Evolutionary conservation across 2,113 vertebrate species (phyloP).

Genomic region (Tamias sibiricus): DNA sequence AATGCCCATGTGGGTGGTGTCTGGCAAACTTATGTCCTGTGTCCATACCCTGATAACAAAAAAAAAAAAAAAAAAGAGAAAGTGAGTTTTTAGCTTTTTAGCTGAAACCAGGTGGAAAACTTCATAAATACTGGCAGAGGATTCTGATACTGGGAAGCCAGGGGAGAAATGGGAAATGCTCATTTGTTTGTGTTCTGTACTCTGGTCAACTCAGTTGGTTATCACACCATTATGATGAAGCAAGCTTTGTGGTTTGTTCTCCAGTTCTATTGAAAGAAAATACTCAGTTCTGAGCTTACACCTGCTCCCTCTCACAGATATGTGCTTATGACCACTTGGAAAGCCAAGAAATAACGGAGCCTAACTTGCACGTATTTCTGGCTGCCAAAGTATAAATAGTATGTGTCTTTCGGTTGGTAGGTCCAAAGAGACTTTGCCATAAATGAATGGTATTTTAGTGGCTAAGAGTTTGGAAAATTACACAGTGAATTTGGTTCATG

Average conservation of each 20-base stretch:
- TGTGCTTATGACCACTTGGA: slow-evolving; percentile 12
- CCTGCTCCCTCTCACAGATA: slow-evolving; percentile 47
- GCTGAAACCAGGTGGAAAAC: slow-evolving; percentile 51
- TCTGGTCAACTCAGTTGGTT: neutral
- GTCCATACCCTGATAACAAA: neutral
- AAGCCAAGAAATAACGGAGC: neutral
- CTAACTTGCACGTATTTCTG: slow-evolving; percentile 29
- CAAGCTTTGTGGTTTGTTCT: slow-evolving; percentile 23
- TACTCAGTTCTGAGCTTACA: slow-evolving; percentile 5
- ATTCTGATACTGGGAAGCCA: slow-evolving; percentile 35
- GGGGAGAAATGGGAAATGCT: slow-evolving; percentile 39
- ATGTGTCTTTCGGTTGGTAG: slow-evolving; percentile 51
- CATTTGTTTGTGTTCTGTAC: slow-evolving; percentile 42
- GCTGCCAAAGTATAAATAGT: slow-evolving; percentile 41
- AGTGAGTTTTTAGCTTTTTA: slow-evolving; percentile 28
- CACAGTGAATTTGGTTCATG: neutral
- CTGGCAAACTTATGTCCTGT: neutral
- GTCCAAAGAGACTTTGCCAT: slow-evolving; percentile 20
- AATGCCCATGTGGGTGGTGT: neutral
- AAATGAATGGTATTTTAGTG: slow-evolving; percentile 16
- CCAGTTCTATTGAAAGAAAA: slow-evolving; percentile 40
- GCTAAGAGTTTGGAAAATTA: slow-evolving; percentile 22
- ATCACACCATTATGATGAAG: neutral
- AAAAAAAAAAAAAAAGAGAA: slow-evolving; percentile 16
- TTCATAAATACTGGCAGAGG: slow-evolving; percentile 35